Evolutionary conservation across 1,140 invertebrate genomes (phyloP).

Genomic region (Portunus trituberculatus): DNA sequence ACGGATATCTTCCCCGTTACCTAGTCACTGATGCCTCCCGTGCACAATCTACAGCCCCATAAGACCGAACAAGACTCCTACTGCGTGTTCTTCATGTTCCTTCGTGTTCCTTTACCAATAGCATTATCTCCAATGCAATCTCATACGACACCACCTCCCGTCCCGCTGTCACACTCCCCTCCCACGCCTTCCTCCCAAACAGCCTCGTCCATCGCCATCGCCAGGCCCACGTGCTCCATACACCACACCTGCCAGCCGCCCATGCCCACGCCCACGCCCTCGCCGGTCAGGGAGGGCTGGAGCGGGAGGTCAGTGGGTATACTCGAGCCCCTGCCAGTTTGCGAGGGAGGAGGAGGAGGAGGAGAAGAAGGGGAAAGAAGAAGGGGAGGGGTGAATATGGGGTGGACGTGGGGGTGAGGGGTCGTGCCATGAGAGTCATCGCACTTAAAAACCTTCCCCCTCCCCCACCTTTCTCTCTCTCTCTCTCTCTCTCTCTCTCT

Average conservation of each 20-base stretch:
- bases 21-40: no score
- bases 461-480: not conserved
- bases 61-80: no score
- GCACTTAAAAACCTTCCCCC: slow-evolving; percentile 4
- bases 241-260: no score
- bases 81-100: no score
- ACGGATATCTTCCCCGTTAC: no score
- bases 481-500: slow-evolving; percentile 29
- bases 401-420: not conserved
- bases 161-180: no score
- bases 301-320: not conserved
- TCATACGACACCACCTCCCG: not conserved
- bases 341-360: not conserved
- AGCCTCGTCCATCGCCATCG: not conserved
- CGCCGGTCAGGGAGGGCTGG: no score
- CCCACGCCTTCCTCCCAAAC: no score
- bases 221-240: no score
- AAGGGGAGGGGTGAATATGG: not conserved
- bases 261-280: no score
- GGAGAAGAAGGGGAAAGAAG: slow-evolving; percentile 2
- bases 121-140: not conserved
- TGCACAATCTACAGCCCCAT: no score
- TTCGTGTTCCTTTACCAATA: no score
- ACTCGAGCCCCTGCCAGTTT: not conserved
- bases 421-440: slow-evolving; percentile 16